These are phyloP conservation scores for Riparia riparia DNA, from an alignment of 2,113 vertebrate genomes.

Conservation along the genomic window DNA sequence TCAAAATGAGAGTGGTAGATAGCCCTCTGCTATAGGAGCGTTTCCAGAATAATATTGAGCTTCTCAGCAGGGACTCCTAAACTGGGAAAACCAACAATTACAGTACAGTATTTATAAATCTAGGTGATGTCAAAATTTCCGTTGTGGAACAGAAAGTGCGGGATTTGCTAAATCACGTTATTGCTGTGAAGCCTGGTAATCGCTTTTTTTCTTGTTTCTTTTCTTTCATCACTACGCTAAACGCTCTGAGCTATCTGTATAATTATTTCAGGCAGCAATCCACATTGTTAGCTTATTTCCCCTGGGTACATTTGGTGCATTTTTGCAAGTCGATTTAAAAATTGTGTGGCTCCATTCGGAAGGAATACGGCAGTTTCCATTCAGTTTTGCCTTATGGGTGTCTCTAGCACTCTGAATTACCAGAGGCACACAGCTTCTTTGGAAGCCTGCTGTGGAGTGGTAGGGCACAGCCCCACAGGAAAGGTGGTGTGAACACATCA, in stretches of 20 bases:
- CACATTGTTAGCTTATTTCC: constrained; percentile 23
- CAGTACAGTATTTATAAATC: not conserved
- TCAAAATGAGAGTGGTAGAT: not conserved
- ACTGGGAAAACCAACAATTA: not conserved
- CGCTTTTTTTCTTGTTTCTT: not conserved
- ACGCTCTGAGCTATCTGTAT: not conserved
- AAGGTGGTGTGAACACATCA: constrained; percentile 30
- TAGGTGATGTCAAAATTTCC: not conserved
- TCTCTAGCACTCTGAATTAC: not conserved
- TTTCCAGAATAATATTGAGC: not conserved
- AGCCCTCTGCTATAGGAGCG: not conserved
- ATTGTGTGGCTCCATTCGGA: not conserved
- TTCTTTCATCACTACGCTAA: not conserved
- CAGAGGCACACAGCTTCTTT: not conserved
- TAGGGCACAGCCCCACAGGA: not conserved
- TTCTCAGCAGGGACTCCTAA: not conserved
- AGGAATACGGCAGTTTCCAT: not conserved
- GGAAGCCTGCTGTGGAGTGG: not conserved
- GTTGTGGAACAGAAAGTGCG: accelerated
- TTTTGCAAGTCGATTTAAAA: constrained; percentile 21
- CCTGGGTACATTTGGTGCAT: not conserved
- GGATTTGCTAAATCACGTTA: not conserved
- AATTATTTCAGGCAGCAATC: constrained; percentile 28
- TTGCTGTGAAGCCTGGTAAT: not conserved
- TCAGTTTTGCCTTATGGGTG: not conserved